Base-by-base conservation (phyloP, 2,888 invertebrate genomes). In the Ypsolopha sequella region DNA sequence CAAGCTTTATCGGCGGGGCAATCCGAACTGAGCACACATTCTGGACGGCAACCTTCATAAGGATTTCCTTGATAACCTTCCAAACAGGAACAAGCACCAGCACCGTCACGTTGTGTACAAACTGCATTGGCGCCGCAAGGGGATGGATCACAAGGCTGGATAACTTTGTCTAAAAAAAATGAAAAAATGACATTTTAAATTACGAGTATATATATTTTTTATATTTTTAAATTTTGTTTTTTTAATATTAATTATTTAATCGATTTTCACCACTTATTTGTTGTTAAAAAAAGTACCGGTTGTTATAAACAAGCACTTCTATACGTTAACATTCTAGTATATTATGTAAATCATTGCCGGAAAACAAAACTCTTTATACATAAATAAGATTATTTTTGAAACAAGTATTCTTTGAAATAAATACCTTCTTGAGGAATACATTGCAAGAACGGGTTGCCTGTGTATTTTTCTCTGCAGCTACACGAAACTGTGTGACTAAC, bases 111-210 rank as follows among this genome's bases (percentile, higher is more conserved):
- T 71, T 92, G 90, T 63, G 88, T 91, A 75, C 95, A 93, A 66
- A 93, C 80, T 2, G 96, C 95, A 70, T 96, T 96, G 1, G 93
- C 80, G 39, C 96, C 96, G 69, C 96, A 96, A 1, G 95, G 95
- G 36, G 94, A 94, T 51, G 95, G 95, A 67, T 94, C 92, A 68
- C 95, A 95, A 0, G 95, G 95, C 63, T 92, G 91, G 6, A 89
- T 71, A 41, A 88, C 80, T 65, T 90, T 89, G 59, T 87, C 89
- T 88, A 71, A 36, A 80, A 80, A 54, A 58, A 59, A 58, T 60
- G 50, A 24, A 44, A n/a, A n/a, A n/a, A n/a, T n/a, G n/a, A n/a
- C n/a, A n/a, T n/a, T n/a, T n/a, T n/a, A n/a, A n/a, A n/a, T n/a
- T n/a, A n/a, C n/a, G n/a, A n/a, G n/a, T n/a, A n/a, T n/a, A n/a